A percentile compares a stretch with the other conserved stretches of the same genome.
phyloP scores from a whole-genome alignment of 2,888 invertebrate genomes.

The Rugalucina vietnamica region DNA sequence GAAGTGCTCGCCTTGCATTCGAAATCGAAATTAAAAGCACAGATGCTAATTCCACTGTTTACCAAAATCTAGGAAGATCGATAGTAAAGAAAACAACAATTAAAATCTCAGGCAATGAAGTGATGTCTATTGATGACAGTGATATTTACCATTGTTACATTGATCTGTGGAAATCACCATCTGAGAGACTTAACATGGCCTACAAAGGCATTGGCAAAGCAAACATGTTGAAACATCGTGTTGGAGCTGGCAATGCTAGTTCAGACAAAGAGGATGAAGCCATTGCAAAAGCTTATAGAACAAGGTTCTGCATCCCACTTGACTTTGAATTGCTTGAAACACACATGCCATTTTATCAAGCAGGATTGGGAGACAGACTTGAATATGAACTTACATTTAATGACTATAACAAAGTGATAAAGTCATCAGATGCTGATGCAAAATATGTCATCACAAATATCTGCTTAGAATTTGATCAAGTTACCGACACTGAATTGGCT shows the following conservation, averaged over 20 bases:
- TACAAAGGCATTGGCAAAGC: constrained; percentile 54
- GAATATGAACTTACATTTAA: constrained; percentile 47
- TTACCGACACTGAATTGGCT: no score
- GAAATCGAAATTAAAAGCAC: no score
- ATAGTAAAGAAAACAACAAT: no score
- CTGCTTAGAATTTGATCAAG: no score
- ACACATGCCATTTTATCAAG: constrained; percentile 55
- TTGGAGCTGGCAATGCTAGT: constrained; percentile 7
- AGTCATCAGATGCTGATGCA: constrained; percentile 29
- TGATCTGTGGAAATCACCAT: background rate
- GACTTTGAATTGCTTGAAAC: constrained; percentile 40
- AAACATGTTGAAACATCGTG: constrained; percentile 50
- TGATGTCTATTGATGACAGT: constrained; percentile 7
- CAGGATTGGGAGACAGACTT: constrained; percentile 50
- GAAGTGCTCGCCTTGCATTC: no score
- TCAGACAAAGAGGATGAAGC: constrained; percentile 37
- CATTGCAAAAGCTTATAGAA: constrained; percentile 52
- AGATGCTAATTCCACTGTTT: no score
- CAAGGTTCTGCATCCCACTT: constrained; percentile 53
- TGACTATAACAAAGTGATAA: constrained; percentile 42
- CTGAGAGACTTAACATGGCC: constrained; percentile 6
- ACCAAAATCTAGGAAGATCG: no score
- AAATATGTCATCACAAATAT: no score
- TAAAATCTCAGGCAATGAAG: no score
- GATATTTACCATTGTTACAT: no score